phyloP scores from a whole-genome alignment of 2,888 invertebrate species.

The Drosophila pegasa region DNA sequence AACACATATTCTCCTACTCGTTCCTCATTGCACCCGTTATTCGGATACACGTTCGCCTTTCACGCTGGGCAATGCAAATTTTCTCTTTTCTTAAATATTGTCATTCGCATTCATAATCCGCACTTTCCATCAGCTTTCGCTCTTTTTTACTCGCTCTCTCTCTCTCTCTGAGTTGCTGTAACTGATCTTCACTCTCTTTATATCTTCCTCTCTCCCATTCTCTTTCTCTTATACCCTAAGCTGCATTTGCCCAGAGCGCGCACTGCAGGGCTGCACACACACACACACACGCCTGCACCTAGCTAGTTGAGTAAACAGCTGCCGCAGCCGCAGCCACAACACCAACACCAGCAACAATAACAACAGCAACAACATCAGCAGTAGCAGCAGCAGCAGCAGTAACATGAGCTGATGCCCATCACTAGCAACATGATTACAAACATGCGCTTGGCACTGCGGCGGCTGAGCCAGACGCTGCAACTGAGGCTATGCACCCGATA shows the following conservation, averaged over 20 bases:
- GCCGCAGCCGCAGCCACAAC: slow-evolving; percentile 34
- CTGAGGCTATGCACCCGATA: slow-evolving; percentile 41
- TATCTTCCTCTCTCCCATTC: not conserved
- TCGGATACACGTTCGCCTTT: not conserved
- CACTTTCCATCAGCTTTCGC: slow-evolving; percentile 11
- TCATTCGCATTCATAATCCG: slow-evolving; percentile 5
- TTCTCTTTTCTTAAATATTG: not conserved
- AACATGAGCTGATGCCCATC: slow-evolving; percentile 69
- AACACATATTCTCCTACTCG: not conserved
- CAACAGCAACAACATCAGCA: slow-evolving; percentile 26
- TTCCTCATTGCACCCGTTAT: not conserved
- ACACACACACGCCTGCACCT: slow-evolving; percentile 1
- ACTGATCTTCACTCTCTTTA: not conserved
- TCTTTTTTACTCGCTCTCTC: not conserved
- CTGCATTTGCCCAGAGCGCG: slow-evolving; percentile 14
- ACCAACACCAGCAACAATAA: slow-evolving; percentile 29
- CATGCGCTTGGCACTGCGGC: slow-evolving; percentile 56
- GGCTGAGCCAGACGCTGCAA: slow-evolving; percentile 18
- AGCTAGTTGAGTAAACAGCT: slow-evolving; percentile 51
- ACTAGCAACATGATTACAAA: slow-evolving; percentile 72
- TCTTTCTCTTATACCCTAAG: not conserved
- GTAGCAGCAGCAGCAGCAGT: slow-evolving; percentile 41
- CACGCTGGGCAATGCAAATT: not conserved
- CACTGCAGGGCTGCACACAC: slow-evolving; percentile 12
- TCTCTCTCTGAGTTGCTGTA: not conserved